Evolutionary conservation across 2,888 invertebrate genomes (phyloP), one percentile per base, ranked within the genome.

Genomic region (Melitaea athalia): DNA sequence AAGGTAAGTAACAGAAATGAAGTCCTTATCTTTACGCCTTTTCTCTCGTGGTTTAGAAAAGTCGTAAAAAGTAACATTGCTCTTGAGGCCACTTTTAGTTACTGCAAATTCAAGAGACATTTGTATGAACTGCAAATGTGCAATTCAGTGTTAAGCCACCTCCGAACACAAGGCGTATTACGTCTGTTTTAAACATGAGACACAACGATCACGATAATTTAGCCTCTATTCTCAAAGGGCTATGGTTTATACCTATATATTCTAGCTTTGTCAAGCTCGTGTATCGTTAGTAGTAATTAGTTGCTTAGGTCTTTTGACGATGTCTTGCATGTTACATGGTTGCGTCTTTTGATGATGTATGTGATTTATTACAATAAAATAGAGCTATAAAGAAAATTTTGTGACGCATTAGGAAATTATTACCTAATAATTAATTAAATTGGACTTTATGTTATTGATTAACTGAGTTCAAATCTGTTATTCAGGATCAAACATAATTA

Each of bases 101-200:
- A 64, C 71, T 70, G 72, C 66, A 72, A 74, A 75, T 68, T 66
- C 70, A 69, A 68, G 67, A 74, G 70, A 74, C 74, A 68, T 73
- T 71, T 69, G 71, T 67, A 68, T 71, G 72, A 72, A 66, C 73
- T 71, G 72, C 55, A 69, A 68, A 73, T 70, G 72, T 69, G 69
- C 72, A 72, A 67, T 72, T 72, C 63, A 64, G 53, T 69, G 71
- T 69, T 64, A 59, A 64, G 43, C 64, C 64, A 59, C 52, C 64
- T 61, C 52, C 59, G 38, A 38, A 63, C 31, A 61, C 65, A 61
- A 66, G 63, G 67, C 62, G 53, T 67, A 62, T 59, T 63, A 67
- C 64, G 52, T 68, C 50, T 45, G 62, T 64, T 67, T 67, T 52
- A 67, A 63, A 59, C 50, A 61, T 64, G 59, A 64, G 62, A 53